phyloP scores from a whole-genome alignment of 2,888 invertebrate genomes.

The Pristionchus mayeri region DNA sequence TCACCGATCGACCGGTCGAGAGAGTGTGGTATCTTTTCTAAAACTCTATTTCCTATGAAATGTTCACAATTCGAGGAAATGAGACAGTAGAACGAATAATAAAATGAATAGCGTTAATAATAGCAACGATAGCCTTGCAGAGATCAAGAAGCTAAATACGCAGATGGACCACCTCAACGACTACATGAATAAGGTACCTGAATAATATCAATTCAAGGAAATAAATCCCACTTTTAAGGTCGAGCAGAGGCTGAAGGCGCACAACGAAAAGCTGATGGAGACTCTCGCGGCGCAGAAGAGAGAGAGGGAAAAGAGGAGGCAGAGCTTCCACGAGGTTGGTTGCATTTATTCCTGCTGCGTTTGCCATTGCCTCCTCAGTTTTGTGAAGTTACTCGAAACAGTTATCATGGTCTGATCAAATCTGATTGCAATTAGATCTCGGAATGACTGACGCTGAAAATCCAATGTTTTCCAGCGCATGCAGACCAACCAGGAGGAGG shows the following conservation, averaged over 20 bases:
- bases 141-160: constrained; percentile 74
- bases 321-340: constrained; percentile 73
- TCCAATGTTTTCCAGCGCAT: constrained; percentile 59
- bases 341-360: background rate
- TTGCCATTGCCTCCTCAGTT: background rate
- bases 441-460: no score
- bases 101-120: no score
- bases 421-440: no score
- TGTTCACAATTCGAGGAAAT: no score
- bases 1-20: no score
- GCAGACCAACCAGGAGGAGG: constrained; percentile 67
- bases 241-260: constrained; percentile 53
- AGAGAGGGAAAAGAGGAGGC: constrained; percentile 74
- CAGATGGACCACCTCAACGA: constrained; percentile 76
- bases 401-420: no score
- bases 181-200: constrained; percentile 72
- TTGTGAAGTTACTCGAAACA: background rate
- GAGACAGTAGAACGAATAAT: no score
- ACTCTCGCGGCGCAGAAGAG: constrained; percentile 72
- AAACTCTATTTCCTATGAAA: no score
- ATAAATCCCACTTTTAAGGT: background rate
- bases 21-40: no score
- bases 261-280: constrained; percentile 72
- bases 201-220: background rate
- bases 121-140: no score